Percentiles rank a stretch among this genome's conserved stretches.
phyloP scores from a whole-genome alignment of 1,140 invertebrate genomes.

The Aphelenchoides fujianensis region DNA sequence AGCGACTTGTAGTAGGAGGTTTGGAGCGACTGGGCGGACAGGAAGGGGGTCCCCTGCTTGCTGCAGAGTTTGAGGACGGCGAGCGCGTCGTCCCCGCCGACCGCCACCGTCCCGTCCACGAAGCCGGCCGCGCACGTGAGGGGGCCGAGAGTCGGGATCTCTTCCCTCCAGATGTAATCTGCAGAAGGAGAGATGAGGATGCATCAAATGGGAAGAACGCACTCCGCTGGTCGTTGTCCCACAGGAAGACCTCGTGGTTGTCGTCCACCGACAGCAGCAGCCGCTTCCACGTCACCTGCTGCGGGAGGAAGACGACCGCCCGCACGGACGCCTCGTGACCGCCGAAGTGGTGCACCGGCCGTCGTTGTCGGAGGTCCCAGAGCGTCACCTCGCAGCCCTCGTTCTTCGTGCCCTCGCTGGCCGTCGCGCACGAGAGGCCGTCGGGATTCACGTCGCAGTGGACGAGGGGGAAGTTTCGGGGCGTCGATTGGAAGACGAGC shows the following conservation, averaged over 20 bases:
- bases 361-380: slow-evolving; percentile 42
- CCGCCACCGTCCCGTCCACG: not conserved
- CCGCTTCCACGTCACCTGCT: slow-evolving; percentile 43
- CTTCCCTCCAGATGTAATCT: not conserved
- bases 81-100: not conserved
- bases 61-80: not conserved
- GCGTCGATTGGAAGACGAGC: slow-evolving; percentile 33
- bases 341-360: slow-evolving; percentile 35
- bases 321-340: slow-evolving; percentile 37
- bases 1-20: not conserved
- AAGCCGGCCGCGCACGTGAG: not conserved
- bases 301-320: slow-evolving; percentile 39
- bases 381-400: slow-evolving; percentile 43
- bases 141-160: not conserved
- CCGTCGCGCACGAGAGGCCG: slow-evolving; percentile 26
- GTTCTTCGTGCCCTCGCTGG: slow-evolving; percentile 32
- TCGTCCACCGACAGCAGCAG: slow-evolving; percentile 35
- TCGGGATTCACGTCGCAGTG: slow-evolving; percentile 35
- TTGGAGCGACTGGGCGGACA: not conserved
- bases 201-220: no score
- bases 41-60: not conserved
- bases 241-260: slow-evolving; percentile 37
- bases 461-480: slow-evolving; percentile 22
- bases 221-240: slow-evolving; percentile 23
- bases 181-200: no score